Conservation (phyloP, 2,797 vertebrate species). For the Rhinoraja longicauda region DNA sequence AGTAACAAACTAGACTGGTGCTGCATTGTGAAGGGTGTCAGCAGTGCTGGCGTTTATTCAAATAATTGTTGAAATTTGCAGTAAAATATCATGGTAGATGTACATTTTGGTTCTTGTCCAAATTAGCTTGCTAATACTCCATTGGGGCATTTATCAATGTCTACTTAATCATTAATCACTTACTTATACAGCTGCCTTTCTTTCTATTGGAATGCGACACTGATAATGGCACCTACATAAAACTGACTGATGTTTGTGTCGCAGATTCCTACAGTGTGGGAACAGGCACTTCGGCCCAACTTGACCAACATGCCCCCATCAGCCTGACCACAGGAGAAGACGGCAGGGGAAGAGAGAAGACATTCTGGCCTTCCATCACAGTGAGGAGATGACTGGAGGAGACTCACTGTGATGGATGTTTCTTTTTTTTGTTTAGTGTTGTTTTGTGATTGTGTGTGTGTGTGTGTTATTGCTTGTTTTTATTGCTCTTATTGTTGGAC, state of each 20-base stretch:
- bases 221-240: not conserved
- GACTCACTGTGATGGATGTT: too few species aligned
- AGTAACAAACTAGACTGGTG: not conserved
- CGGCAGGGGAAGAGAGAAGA: too few species aligned
- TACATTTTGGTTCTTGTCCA: not conserved
- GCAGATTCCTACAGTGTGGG: too few species aligned
- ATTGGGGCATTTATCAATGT: not conserved
- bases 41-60: not conserved
- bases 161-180: not conserved
- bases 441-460: too few species aligned
- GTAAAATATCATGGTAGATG: not conserved
- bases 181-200: not conserved
- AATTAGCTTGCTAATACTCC: not conserved
- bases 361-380: too few species aligned
- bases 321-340: too few species aligned
- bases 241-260: not conserved
- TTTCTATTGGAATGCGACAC: not conserved
- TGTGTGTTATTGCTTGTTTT: too few species aligned
- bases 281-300: too few species aligned
- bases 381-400: too few species aligned
- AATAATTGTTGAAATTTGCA: constrained; percentile 7
- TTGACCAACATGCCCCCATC: too few species aligned
- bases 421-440: too few species aligned
- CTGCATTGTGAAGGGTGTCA: not conserved
- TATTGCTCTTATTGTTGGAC: too few species aligned